Percentiles rank a stretch among this genome's conserved stretches.
Evolutionary conservation across 2,888 invertebrate genomes (phyloP).

Genomic region (Drosophila neotestacea): DNA sequence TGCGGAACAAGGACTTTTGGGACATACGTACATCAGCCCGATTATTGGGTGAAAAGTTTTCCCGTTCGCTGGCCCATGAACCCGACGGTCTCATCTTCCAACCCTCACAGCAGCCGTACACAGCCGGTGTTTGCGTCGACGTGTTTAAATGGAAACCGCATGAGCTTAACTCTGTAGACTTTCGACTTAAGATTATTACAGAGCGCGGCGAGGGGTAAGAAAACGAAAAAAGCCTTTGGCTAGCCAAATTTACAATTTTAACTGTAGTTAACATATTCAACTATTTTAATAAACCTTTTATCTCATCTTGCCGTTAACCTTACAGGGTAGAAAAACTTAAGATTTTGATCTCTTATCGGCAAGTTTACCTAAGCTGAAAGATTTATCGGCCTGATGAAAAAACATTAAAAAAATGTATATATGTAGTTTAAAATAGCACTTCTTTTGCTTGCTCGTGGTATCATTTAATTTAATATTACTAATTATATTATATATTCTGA

Average conservation of each 20-base stretch:
- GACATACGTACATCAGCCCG: conserved; percentile 90
- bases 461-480: background rate
- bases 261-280: background rate
- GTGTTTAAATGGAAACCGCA: conserved; percentile 99
- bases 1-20: conserved; percentile 97
- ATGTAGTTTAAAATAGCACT: background rate
- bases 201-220: conserved; percentile 91
- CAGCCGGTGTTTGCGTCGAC: conserved; percentile 91
- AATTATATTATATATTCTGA: background rate
- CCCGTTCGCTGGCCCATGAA: conserved; percentile 94
- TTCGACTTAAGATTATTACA: conserved; percentile 92
- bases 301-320: no score
- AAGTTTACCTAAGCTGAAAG: no score
- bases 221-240: background rate
- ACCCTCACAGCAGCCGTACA: conserved; percentile 94
- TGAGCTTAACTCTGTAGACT: conserved; percentile 97
- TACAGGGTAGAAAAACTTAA: no score
- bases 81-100: conserved; percentile 99
- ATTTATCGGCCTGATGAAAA: no score
- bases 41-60: conserved; percentile 93
- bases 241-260: background rate
- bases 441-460: background rate
- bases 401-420: background rate
- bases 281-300: no score
- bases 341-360: no score